Percentiles rank a stretch among this genome's conserved stretches.
Evolutionary conservation across 2,113 vertebrate species (phyloP).

Genomic region (Limanda limanda): DNA sequence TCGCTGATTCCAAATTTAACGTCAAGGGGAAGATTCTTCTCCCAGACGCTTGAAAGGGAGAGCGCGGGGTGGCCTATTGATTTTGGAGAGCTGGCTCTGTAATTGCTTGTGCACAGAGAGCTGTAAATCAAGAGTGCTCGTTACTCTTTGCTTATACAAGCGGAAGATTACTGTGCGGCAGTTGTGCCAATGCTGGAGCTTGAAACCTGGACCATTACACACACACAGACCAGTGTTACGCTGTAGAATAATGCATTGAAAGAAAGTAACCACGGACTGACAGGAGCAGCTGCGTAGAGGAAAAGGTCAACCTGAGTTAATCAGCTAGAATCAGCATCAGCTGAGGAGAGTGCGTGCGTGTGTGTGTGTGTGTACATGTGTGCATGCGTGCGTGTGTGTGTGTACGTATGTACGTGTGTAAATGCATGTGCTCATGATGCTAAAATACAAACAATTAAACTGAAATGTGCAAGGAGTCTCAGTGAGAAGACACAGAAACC

Average conservation of each 20-base stretch:
- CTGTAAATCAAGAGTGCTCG: conserved; percentile 67
- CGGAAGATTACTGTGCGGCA: conserved; percentile 64
- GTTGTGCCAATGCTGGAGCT: conserved; percentile 48
- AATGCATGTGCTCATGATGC: background rate
- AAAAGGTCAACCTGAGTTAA: conserved; percentile 77
- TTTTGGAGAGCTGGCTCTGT: conserved; percentile 60
- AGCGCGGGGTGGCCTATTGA: conserved; percentile 58
- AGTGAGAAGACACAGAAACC: background rate
- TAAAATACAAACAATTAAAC: conserved; percentile 54
- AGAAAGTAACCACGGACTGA: conserved; percentile 50
- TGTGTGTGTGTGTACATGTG: conserved; percentile 19
- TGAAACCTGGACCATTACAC: conserved; percentile 52
- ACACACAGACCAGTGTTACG: background rate
- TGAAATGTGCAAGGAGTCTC: conserved; percentile 23
- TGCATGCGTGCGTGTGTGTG: background rate
- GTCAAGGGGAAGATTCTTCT: conserved; percentile 10
- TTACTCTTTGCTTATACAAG: conserved; percentile 72
- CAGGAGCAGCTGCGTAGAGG: conserved; percentile 73
- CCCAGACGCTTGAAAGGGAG: conserved; percentile 30
- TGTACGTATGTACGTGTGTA: background rate
- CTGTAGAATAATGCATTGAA: conserved; percentile 62
- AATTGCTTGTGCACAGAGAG: conserved; percentile 59
- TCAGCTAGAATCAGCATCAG: conserved; percentile 78
- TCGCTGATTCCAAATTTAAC: conserved; percentile 38
- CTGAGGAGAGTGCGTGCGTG: conserved; percentile 44